Percentiles rank a stretch among this genome's conserved stretches.
These are phyloP conservation scores for Pseudolycoriella hygida DNA, from an alignment of 2,888 invertebrate species.

Conservation along the genomic window DNA sequence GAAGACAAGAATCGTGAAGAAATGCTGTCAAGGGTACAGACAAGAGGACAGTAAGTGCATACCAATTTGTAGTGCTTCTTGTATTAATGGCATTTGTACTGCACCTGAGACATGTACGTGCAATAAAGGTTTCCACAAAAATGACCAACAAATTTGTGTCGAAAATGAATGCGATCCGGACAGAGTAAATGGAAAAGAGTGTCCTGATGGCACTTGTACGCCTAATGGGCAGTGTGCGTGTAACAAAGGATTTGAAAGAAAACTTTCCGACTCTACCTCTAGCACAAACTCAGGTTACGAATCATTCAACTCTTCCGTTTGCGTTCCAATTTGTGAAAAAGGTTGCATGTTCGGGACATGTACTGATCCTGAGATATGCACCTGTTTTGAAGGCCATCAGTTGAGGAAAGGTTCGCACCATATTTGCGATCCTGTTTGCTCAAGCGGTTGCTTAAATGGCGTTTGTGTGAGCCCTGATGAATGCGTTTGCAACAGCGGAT, in stretches of 20 bases:
- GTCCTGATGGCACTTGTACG: constrained; percentile 1
- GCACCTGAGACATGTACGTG: too few species aligned
- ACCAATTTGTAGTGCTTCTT: too few species aligned
- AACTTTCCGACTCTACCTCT: background rate
- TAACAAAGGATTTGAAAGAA: background rate
- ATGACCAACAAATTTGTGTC: too few species aligned
- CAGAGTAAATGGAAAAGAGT: background rate
- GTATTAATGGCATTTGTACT: too few species aligned
- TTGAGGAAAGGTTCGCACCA: too few species aligned
- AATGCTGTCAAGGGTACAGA: background rate
- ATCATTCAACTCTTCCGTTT: background rate
- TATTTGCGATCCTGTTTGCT: too few species aligned
- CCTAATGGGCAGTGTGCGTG: background rate
- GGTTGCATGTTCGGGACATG: background rate
- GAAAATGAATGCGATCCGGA: too few species aligned
- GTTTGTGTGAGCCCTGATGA: background rate
- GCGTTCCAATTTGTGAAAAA: background rate
- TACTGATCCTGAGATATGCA: background rate
- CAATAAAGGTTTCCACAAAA: too few species aligned
- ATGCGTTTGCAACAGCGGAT: background rate
- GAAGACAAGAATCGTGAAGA: too few species aligned
- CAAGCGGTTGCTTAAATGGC: background rate
- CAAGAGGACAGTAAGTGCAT: background rate
- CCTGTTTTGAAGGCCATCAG: too few species aligned
- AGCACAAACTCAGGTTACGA: background rate